Base-by-base conservation (phyloP, 2,888 invertebrate species). In the Cerastis leucographa region DNA sequence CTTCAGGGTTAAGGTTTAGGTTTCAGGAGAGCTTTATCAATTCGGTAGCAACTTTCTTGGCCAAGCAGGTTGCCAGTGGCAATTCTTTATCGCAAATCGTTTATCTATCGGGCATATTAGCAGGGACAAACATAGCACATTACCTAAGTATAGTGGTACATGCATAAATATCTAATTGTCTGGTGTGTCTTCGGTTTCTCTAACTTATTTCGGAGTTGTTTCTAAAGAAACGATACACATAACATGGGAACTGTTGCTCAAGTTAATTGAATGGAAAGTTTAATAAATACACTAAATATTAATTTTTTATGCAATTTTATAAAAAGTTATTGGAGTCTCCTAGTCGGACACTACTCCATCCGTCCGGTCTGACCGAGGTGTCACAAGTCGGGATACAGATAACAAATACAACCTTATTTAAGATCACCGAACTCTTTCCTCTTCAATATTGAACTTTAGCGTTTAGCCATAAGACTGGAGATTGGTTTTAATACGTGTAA, bases 351-450 rank as follows among this genome's bases (percentile, higher is more conserved):
- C 80, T 80, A 83, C 86, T 88, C 88, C 87, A 89, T 89, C 90
- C 87, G 87, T 90, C 88, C 90, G 89, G 91, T 87, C 89, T 90
- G 90, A 90, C 89, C 90, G 89, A 93, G 91, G 91, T 93, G 94
- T 92, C 92, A 91, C 92, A 90, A 92, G 92, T 91, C 91, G 89
- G 92, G 91, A 89, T 90, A 88, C 89, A 91, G 94, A 94, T 94
- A 94, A 94, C 89, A 80, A 85, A 75, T 75, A 88, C 91, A 79
- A 89, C 84, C 71, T 70, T 78, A 78, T 70, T 77, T 35, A 76
- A 54, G 66, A 29, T 25, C 42, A 68, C 17, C 44, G 12, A 74
- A 71, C 9, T 42, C 17, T 19, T 54, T 65, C 12, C 29, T 11
- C 44, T 73, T 17, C 25, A 11, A 90, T 84, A 77, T 59, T 87